A percentile compares a stretch with the other conserved stretches of the same genome.
Conservation (phyloP, 2,888 invertebrate species). For the Drosophila aldrichi region DNA sequence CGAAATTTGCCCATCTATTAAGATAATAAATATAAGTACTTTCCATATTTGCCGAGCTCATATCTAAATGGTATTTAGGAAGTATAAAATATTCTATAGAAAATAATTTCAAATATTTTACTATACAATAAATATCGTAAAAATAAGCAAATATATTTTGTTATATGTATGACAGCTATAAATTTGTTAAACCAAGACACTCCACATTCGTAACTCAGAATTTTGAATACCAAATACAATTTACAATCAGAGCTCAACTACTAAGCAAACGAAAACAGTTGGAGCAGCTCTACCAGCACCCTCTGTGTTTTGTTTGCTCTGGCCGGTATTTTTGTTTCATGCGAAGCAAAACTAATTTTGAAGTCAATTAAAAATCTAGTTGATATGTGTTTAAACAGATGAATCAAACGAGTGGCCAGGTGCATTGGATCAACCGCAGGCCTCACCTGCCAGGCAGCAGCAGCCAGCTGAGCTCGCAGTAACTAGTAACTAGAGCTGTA, state of each 20-base stretch:
- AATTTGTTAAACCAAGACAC: no score
- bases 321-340: constrained; percentile 40
- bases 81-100: no score
- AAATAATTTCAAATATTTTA: no score
- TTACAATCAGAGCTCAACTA: neutral
- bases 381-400: constrained; percentile 27
- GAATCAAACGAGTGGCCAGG: constrained; percentile 17
- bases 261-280: neutral
- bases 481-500: neutral
- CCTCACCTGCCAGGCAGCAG: constrained; percentile 12
- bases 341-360: constrained; percentile 67
- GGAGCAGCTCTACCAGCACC: neutral
- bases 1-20: no score
- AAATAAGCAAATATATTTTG: no score
- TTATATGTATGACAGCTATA: no score
- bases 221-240: neutral
- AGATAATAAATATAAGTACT: no score
- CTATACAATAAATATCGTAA: no score
- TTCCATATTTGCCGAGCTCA: no score
- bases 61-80: no score
- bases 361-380: constrained; percentile 72
- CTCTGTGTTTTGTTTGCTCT: constrained; percentile 7
- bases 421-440: constrained; percentile 26
- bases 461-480: constrained; percentile 4
- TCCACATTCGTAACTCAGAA: neutral